Evolutionary conservation across 2,888 invertebrate species (phyloP).

Genomic region (Mesorhabditis spiculigera): DNA sequence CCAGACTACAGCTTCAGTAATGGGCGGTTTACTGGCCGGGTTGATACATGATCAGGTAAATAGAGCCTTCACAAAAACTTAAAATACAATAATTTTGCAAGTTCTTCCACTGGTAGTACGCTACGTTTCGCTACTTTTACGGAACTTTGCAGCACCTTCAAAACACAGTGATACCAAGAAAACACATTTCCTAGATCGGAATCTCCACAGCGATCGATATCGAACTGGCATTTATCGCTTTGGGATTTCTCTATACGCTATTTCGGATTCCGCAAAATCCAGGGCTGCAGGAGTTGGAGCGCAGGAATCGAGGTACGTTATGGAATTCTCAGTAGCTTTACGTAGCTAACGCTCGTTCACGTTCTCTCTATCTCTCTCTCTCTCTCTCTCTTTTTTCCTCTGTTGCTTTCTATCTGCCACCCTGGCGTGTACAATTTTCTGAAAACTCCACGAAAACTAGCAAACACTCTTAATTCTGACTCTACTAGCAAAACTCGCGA

Average conservation of each 20-base stretch:
- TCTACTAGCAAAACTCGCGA: too few species aligned
- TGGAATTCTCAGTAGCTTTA: too few species aligned
- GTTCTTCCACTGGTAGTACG: neutral
- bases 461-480: too few species aligned
- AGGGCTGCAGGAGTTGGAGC: conserved; percentile 15
- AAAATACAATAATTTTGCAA: neutral
- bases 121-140: too few species aligned
- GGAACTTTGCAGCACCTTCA: neutral
- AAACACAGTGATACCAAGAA: too few species aligned
- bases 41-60: conserved; percentile 13
- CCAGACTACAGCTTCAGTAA: conserved; percentile 28
- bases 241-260: conserved; percentile 35
- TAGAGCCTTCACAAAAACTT: neutral
- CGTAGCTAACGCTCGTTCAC: too few species aligned
- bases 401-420: too few species aligned
- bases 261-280: conserved; percentile 34
- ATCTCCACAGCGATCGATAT: conserved; percentile 31
- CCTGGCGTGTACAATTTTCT: too few species aligned
- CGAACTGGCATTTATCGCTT: conserved; percentile 30
- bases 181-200: conserved; percentile 16
- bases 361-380: too few species aligned
- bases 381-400: too few species aligned
- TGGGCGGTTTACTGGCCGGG: conserved; percentile 36
- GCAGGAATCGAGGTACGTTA: conserved; percentile 11
- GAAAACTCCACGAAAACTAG: too few species aligned